phyloP scores from a whole-genome alignment of 2,888 invertebrate genomes.

The Archips xylosteana region DNA sequence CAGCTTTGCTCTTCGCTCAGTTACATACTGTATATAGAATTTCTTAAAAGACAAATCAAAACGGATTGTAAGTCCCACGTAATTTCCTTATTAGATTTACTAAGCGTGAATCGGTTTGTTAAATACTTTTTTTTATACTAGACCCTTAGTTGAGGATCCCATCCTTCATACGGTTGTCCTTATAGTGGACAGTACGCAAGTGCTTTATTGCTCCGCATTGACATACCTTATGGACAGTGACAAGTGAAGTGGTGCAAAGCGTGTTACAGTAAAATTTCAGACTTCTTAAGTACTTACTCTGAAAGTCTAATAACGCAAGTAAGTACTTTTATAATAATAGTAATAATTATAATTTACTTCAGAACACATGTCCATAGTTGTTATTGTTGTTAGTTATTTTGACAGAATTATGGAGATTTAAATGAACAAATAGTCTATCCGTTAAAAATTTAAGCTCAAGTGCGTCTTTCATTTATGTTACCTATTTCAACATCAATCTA shows the following conservation, averaged over 20 bases:
- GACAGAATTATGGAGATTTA: background rate
- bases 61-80: too few relatives aligned
- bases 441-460: background rate
- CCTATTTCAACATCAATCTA: constrained; percentile 6
- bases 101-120: background rate
- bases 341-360: too few relatives aligned
- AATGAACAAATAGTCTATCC: background rate
- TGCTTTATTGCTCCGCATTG: constrained; percentile 19
- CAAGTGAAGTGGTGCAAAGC: constrained; percentile 14
- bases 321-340: background rate
- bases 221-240: constrained; percentile 5
- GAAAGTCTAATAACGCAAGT: constrained; percentile 10
- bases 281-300: background rate
- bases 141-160: constrained; percentile 22
- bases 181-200: constrained; percentile 29
- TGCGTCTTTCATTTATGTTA: constrained; percentile 13
- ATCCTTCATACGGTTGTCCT: constrained; percentile 13
- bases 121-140: background rate
- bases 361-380: too few relatives aligned
- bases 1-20: too few relatives aligned
- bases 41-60: too few relatives aligned
- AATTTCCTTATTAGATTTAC: too few relatives aligned
- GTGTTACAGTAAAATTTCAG: constrained; percentile 13
- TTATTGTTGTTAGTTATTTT: background rate
- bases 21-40: too few relatives aligned